Base-by-base conservation (phyloP, 2,888 invertebrate genomes). In the Ennomos erosarius region DNA sequence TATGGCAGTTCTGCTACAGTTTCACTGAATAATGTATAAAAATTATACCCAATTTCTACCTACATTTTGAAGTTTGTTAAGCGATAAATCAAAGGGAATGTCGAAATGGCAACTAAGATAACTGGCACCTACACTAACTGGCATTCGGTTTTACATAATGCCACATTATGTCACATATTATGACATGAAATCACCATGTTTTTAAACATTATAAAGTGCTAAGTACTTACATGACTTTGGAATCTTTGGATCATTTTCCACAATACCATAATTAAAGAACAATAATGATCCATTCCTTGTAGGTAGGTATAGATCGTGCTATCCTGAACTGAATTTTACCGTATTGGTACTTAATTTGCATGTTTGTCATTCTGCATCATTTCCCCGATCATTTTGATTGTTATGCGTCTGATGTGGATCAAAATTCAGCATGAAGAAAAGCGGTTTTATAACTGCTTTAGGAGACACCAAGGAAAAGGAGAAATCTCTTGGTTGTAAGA, bases 21-120 rank as follows among this genome's bases (percentile, higher is more conserved):
- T 49, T 52, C 46, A 53, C 36, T 67, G 62, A 64, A 67, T 67
- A 58, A 64, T 62, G 52, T 52, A 66, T 66, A 55, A 62, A 57
- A 65, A 59, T 42, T 47, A 26, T 26, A 6, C 26, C 6, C 6
- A 54, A 46, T 45, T 59, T 36, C 38, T 35, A 35, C 45, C 44
- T 49, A 51, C 26, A 26, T 55, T n/a, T 62, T 55, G 44, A 61
- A 56, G 61, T 62, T 59, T 56, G 48, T 49, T 46, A 35, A 38
- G 26, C 44, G 35, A 67, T 69, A 65, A 67, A 69, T 69, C 65
- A 69, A 48, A 60, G 48, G 36, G 50, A 59, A 59, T 59, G 52
- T 44, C 55, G 49, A 61, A 54, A 56, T 9, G 52, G 59, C 54
- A 56, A 62, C 62, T 62, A 62, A 62, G 62, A 59, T 62, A 65